Percentiles rank a stretch among this genome's conserved stretches.
Conservation (phyloP, 2,113 vertebrate species). For the Saimiri boliviensis region DNA sequence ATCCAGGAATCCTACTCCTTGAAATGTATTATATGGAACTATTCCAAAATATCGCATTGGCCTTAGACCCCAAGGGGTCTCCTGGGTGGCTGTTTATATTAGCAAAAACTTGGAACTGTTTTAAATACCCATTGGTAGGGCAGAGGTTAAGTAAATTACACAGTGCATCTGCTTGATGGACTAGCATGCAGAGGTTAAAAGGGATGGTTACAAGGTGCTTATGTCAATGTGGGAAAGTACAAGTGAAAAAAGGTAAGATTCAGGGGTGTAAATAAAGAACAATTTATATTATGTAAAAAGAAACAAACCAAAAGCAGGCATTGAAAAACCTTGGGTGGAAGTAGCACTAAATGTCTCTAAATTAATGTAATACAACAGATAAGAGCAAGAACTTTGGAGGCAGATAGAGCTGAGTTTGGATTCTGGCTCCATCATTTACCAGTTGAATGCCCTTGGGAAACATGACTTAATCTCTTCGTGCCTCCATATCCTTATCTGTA, state of each 20-base stretch:
- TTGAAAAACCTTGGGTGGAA: conserved; percentile 29
- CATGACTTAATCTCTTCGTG: not conserved
- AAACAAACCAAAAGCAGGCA: conserved; percentile 18
- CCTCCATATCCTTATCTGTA: not conserved
- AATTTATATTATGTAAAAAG: not conserved
- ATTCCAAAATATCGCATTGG: conserved; percentile 37
- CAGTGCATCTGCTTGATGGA: not conserved
- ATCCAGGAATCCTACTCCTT: not conserved
- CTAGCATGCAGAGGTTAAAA: not conserved
- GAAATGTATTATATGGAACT: conserved; percentile 39
- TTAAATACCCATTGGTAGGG: conserved; percentile 21
- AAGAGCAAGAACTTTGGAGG: conserved; percentile 31
- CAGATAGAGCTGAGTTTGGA: not conserved
- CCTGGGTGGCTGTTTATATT: conserved; percentile 1
- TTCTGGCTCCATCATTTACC: not conserved
- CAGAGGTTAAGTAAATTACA: conserved; percentile 47
- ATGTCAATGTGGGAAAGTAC: not conserved
- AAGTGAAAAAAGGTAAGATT: conserved; percentile 36
- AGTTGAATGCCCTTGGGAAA: conserved; percentile 15
- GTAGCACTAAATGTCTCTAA: conserved; percentile 33
- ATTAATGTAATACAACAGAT: not conserved
- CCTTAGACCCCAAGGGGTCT: conserved; percentile 23
- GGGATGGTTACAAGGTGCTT: not conserved
- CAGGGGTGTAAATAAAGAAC: not conserved
- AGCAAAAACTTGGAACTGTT: conserved; percentile 39